Base-by-base conservation (phyloP, 53 echinoderm and acorn worm genomes). In the Zoroaster sp. region DNA sequence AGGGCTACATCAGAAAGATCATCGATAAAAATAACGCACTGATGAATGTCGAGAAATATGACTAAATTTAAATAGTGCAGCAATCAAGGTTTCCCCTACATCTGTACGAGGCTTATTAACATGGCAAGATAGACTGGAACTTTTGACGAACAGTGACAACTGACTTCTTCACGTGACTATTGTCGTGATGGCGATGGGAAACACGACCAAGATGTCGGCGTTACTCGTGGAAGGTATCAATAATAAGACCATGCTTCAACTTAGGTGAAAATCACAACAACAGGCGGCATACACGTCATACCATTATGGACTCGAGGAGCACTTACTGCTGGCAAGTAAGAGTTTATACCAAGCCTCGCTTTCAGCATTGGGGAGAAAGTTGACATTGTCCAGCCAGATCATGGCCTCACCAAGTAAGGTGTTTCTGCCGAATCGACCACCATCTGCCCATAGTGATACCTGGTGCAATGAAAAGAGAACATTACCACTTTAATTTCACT, bases 401-500 rank as follows among this genome's bases (percentile, higher is more conserved):
- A 95, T 77, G 36, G 95, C 90, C n/a, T 93, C 93, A 12, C 95
- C 95, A 23, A 95, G 75, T 43, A 95, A 69, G 0, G 91, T 89
- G 79, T 95, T 95, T 38, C 95, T 81, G 17, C 95, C 92, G 55
- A 95, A 95, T 23, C 95, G 91, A 23, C 95, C 95, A n/a, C 95
- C 93, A 23, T 93, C 93, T 14, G 95, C 95, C 95, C 95, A 95
- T 20, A 95, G 87, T 20, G 91, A 91, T 12, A 95, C 59, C 95
- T 95, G 78, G 3, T 74, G 40, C 39, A 68, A 82, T 17, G 55
- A 14, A 23, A 81, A 38, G 9, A 34, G 41, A 83, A 63, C 11
- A 6, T 7, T 9, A 67, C 7, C 18, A n/a, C 10, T 23, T 12
- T n/a, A 67, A 8, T n/a, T 67, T 10, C 31, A 67, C 31, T 67